Percentiles rank a stretch among this genome's conserved stretches.
Conservation (phyloP, 2,113 vertebrate species). For the Notiomystis cincta region DNA sequence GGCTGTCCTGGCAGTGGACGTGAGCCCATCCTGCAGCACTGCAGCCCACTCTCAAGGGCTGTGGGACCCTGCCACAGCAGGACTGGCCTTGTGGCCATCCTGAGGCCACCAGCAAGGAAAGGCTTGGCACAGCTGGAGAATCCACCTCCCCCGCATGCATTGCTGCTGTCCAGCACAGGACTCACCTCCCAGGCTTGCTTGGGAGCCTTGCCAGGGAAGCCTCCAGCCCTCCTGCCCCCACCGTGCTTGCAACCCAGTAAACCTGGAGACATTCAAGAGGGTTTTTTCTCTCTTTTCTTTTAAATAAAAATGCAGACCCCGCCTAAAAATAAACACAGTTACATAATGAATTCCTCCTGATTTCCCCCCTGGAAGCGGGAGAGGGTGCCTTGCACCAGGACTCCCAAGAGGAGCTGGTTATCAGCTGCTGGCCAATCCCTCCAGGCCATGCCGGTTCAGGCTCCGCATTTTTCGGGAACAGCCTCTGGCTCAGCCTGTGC, state of each 20-base stretch:
- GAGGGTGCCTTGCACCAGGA: not conserved
- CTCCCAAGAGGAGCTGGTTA: not conserved
- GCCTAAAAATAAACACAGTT: not conserved
- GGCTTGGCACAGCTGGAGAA: not conserved
- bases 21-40: not conserved
- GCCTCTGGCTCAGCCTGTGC: not conserved
- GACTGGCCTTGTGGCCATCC: not conserved
- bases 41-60: fast-evolving
- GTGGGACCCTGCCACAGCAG: fast-evolving
- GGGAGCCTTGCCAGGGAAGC: not conserved
- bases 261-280: fast-evolving
- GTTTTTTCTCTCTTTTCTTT: not conserved
- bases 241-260: fast-evolving
- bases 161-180: not conserved
- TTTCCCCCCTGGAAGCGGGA: fast-evolving
- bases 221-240: not conserved
- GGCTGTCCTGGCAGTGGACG: fast-evolving
- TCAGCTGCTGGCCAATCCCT: not conserved
- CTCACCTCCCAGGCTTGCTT: not conserved
- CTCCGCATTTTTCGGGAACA: not conserved
- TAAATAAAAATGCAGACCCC: not conserved
- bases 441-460: fast-evolving
- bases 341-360: not conserved
- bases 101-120: not conserved
- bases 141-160: not conserved